Percentiles rank a stretch among this genome's conserved stretches.
These are phyloP conservation scores for Mugil cephalus DNA, from an alignment of 2,113 vertebrate species.

Conservation along the genomic window DNA sequence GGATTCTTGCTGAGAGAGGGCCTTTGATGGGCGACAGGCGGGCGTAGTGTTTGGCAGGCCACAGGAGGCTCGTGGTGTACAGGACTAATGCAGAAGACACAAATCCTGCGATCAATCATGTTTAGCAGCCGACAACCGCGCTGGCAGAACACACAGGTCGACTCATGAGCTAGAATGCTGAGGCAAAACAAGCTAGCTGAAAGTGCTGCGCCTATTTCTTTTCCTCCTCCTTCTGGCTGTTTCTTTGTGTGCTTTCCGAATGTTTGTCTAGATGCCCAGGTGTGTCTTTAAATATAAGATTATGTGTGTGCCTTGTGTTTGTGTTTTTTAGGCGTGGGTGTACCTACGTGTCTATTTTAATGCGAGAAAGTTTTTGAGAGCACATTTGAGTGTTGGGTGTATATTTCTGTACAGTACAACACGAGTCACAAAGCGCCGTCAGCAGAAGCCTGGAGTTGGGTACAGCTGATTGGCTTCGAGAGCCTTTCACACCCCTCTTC, in stretches of 20 bases:
- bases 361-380: not conserved
- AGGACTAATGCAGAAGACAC: slow-evolving; percentile 57
- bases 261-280: not conserved
- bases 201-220: slow-evolving; percentile 49
- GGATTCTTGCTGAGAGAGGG: slow-evolving; percentile 68
- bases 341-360: slow-evolving; percentile 5
- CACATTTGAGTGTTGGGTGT: not conserved
- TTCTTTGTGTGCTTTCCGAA: not conserved
- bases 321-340: slow-evolving; percentile 5
- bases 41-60: slow-evolving; percentile 48
- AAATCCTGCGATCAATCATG: slow-evolving; percentile 70
- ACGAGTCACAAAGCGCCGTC: not conserved
- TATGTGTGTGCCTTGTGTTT: slow-evolving; percentile 3
- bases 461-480: slow-evolving; percentile 30
- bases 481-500: not conserved
- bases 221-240: slow-evolving; percentile 8
- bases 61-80: slow-evolving; percentile 42
- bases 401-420: slow-evolving; percentile 5
- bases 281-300: slow-evolving; percentile 20
- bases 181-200: slow-evolving; percentile 41
- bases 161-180: slow-evolving; percentile 50
- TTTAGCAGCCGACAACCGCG: slow-evolving; percentile 58
- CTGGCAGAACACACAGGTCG: slow-evolving; percentile 43
- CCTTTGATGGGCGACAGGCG: slow-evolving; percentile 57
- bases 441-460: slow-evolving; percentile 8